Percentiles rank a stretch among this genome's conserved stretches.
These are phyloP conservation scores for Pantherophis alleghaniensis DNA, from an alignment of 2,797 vertebrate genomes.

Conservation along the genomic window DNA sequence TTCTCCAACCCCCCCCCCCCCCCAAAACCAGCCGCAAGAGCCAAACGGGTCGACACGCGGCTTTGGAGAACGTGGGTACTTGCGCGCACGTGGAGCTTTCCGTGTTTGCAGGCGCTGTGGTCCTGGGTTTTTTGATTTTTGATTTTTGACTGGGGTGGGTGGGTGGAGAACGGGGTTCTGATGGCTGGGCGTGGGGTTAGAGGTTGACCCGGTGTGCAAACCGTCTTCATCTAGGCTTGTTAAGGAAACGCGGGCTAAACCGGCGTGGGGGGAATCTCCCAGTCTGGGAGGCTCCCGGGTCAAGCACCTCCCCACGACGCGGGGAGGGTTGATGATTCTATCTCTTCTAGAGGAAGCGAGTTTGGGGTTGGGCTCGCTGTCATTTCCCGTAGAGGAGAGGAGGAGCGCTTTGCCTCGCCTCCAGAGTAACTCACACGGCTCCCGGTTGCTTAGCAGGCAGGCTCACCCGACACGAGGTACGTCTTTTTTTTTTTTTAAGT, in stretches of 20 bases:
- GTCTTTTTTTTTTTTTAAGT: neutral
- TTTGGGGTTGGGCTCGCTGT: neutral
- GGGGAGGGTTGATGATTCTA: neutral
- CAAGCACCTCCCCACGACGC: neutral
- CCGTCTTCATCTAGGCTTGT: neutral
- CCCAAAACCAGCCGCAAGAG: too few species aligned
- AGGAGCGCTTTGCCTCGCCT: neutral
- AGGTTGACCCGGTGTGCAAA: neutral
- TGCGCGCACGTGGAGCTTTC: neutral
- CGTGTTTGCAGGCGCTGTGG: neutral
- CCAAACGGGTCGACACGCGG: neutral
- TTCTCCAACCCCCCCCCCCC: neutral
- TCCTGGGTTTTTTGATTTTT: neutral
- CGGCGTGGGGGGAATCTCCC: neutral
- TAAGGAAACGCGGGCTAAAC: neutral
- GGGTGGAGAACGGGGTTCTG: neutral
- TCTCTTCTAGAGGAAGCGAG: neutral
- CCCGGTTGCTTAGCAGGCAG: neutral
- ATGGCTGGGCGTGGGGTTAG: neutral
- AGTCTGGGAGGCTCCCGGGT: neutral
- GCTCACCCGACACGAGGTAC: neutral
- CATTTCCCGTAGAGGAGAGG: neutral
- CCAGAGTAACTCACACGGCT: neutral
- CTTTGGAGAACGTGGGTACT: neutral
- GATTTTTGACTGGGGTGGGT: neutral